Evolutionary conservation across 2,797 vertebrate genomes (phyloP).

Genomic region (Fundulus diaphanus): DNA sequence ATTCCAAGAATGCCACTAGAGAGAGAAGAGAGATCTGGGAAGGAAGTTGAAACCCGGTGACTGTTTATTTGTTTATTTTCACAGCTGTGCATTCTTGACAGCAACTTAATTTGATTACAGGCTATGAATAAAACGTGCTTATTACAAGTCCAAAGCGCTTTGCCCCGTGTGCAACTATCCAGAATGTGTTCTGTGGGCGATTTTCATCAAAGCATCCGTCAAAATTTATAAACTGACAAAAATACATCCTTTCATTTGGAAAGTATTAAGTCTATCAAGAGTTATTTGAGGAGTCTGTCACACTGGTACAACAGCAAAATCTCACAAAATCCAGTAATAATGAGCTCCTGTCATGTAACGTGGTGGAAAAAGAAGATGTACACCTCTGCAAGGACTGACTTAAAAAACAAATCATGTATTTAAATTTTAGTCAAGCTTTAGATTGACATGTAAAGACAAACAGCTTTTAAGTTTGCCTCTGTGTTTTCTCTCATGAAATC

Average conservation of each 20-base stretch:
- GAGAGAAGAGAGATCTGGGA: background rate
- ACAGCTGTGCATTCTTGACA: constrained; percentile 3
- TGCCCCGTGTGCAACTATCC: background rate
- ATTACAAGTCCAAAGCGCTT: background rate
- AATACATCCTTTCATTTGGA: background rate
- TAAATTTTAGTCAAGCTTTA: background rate
- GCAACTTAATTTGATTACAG: background rate
- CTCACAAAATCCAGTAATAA: background rate
- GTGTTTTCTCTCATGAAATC: background rate
- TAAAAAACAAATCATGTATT: background rate
- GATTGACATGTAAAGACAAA: background rate
- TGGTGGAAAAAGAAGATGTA: background rate
- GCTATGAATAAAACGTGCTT: background rate
- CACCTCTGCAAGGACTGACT: background rate
- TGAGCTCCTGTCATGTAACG: background rate
- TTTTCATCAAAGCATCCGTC: background rate
- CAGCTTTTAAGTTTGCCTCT: background rate
- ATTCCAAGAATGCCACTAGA: background rate
- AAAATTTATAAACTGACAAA: background rate
- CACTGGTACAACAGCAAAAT: background rate
- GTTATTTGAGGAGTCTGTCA: constrained; percentile 1
- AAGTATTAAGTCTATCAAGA: background rate
- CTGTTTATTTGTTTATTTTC: background rate
- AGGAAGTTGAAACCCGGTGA: background rate
- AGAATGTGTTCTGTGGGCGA: background rate